A percentile compares a stretch with the other conserved stretches of the same genome.
Evolutionary conservation across 2,888 invertebrate species (phyloP).

Genomic region (Tiphia femorata): DNA sequence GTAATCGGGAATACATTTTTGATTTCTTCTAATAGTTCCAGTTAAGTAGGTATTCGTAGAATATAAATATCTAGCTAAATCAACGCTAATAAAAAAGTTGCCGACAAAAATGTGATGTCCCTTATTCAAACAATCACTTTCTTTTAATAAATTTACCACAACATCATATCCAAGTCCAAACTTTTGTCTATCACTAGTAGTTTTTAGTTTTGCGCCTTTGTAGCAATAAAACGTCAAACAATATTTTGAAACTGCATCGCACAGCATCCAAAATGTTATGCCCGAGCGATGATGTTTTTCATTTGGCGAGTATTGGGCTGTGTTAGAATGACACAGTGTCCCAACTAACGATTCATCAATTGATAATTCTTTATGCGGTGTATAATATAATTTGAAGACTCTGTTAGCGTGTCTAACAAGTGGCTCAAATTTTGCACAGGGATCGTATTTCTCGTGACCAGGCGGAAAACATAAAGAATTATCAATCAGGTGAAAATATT

Average conservation of each 20-base stretch:
- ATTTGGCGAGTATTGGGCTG: conserved; percentile 40
- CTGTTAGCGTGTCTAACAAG: conserved; percentile 39
- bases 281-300: conserved; percentile 38
- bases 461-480: conserved; percentile 21
- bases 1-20: conserved; percentile 9
- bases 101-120: conserved; percentile 16
- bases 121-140: conserved; percentile 18
- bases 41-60: conserved; percentile 8
- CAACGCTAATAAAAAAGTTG: conserved; percentile 17
- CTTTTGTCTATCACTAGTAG: not conserved
- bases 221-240: conserved; percentile 44
- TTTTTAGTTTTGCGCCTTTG: conserved; percentile 27
- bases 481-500: conserved; percentile 18
- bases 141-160: conserved; percentile 14
- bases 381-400: conserved; percentile 36
- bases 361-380: conserved; percentile 30
- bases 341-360: conserved; percentile 46
- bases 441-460: conserved; percentile 37
- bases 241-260: conserved; percentile 41
- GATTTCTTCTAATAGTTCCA: conserved; percentile 13
- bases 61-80: conserved; percentile 9
- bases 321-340: conserved; percentile 28
- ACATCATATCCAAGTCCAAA: conserved; percentile 10
- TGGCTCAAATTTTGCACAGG: conserved; percentile 29
- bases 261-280: conserved; percentile 44